Percentiles rank a stretch among this genome's conserved stretches.
Conservation (phyloP, 2,888 invertebrate genomes). For the Macrostomum cliftonense region DNA sequence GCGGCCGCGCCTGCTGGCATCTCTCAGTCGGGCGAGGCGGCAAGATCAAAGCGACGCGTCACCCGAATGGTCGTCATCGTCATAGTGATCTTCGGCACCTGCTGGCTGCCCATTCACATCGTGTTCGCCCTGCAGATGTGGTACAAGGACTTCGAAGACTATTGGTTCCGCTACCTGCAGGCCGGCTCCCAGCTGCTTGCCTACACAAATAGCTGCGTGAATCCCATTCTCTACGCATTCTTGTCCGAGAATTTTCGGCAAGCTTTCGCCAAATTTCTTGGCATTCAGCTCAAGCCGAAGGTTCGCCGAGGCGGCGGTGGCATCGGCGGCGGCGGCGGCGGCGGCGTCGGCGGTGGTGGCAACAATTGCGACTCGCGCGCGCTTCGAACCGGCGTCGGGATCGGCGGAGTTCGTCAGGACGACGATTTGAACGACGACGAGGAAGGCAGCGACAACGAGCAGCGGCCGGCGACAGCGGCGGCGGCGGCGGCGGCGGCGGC, state of each 20-base stretch:
- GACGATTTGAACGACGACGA: too few species aligned
- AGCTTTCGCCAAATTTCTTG: slow-evolving; percentile 48
- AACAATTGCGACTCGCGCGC: too few species aligned
- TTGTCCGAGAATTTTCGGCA: slow-evolving; percentile 79
- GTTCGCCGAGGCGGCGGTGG: too few species aligned
- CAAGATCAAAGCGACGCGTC: slow-evolving; percentile 65
- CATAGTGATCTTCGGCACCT: slow-evolving; percentile 71
- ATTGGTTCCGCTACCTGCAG: slow-evolving; percentile 40
- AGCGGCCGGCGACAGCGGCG: too few species aligned
- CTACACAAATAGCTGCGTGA: slow-evolving; percentile 81
- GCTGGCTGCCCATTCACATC: slow-evolving; percentile 82
- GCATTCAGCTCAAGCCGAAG: slow-evolving; percentile 17
- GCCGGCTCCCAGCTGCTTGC: slow-evolving; percentile 43
- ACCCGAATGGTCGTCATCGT: slow-evolving; percentile 77
- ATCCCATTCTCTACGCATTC: slow-evolving; percentile 80
- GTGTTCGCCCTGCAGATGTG: slow-evolving; percentile 50
- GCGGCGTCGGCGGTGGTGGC: too few species aligned
- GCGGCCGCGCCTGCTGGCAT: slow-evolving; percentile 47
- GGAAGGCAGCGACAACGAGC: too few species aligned
- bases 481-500: too few species aligned
- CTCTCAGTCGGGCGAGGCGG: slow-evolving; percentile 54
- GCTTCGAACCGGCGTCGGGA: too few species aligned
- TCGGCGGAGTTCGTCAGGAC: too few species aligned
- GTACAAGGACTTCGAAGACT: slow-evolving; percentile 47
- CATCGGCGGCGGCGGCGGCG: too few species aligned